phyloP scores from a whole-genome alignment of 2,888 invertebrate species.

The Polyommatus iphigenia region DNA sequence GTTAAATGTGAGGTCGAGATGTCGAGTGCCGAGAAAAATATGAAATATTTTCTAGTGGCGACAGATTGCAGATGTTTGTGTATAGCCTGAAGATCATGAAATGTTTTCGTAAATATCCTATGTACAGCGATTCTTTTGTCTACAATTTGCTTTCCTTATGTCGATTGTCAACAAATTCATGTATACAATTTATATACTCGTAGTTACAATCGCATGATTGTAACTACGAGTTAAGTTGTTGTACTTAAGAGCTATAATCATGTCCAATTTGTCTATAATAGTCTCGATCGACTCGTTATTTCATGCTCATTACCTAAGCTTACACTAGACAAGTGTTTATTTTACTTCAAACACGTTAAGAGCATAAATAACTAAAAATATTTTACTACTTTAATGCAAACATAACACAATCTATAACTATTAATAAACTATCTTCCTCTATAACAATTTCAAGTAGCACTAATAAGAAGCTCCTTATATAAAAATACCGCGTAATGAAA shows the following conservation, averaged over 20 bases:
- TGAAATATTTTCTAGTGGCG: constrained; percentile 49
- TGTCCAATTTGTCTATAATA: too few relatives aligned
- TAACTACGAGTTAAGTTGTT: too few relatives aligned
- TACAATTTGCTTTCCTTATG: neutral
- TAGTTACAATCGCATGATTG: too few relatives aligned
- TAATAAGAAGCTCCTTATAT: neutral
- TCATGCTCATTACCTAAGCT: too few relatives aligned
- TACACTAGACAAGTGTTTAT: too few relatives aligned
- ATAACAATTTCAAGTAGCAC: neutral
- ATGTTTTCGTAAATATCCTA: neutral
- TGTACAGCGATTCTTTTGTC: neutral
- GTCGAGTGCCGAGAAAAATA: constrained; percentile 57
- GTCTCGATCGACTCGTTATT: too few relatives aligned
- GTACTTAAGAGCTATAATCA: too few relatives aligned
- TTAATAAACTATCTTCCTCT: neutral
- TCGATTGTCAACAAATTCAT: too few relatives aligned
- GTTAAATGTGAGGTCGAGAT: constrained; percentile 71
- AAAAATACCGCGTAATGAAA: constrained; percentile 17
- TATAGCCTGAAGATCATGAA: neutral
- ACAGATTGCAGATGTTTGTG: constrained; percentile 35
- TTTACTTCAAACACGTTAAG: too few relatives aligned
- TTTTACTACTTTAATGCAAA: neutral
- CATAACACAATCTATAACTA: neutral
- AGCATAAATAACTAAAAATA: too few relatives aligned
- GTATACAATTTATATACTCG: too few relatives aligned